Evolutionary conservation across 1,140 invertebrate species (phyloP).

Genomic region (Theocolax elegans): DNA sequence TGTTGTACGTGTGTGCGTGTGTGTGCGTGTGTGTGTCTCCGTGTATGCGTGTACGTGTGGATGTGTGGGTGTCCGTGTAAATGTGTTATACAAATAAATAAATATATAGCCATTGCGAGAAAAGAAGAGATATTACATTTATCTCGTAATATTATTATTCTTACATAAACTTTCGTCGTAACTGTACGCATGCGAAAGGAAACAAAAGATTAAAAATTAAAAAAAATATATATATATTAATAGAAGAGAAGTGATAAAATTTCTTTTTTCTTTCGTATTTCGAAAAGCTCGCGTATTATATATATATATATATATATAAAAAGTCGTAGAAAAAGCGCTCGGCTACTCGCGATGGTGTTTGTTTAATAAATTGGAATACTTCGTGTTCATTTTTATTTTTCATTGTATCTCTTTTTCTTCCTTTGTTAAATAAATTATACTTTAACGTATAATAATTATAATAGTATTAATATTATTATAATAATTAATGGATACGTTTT

Average conservation of each 20-base stretch:
- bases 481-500: slow-evolving; percentile 20
- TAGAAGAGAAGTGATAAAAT: background rate
- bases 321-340: slow-evolving; percentile 25
- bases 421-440: slow-evolving; percentile 37
- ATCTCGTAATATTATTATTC: no score
- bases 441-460: slow-evolving; percentile 7
- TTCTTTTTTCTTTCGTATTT: background rate
- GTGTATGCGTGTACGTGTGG: no score
- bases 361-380: slow-evolving; percentile 19
- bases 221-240: background rate
- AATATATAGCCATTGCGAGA: slow-evolving; percentile 44
- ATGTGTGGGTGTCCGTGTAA: no score
- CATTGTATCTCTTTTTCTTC: background rate
- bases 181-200: background rate
- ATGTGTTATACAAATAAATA: slow-evolving; percentile 50
- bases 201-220: background rate
- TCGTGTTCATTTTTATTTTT: slow-evolving; percentile 5
- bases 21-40: no score
- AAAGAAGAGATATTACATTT: background rate
- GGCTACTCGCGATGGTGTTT: slow-evolving; percentile 22
- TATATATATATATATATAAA: slow-evolving; percentile 22
- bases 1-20: no score
- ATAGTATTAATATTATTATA: slow-evolving; percentile 8
- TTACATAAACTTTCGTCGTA: background rate
- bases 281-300: no score